Evolutionary conservation across 2,113 vertebrate genomes (phyloP), one percentile per base, ranked within the genome.

Genomic region (Cochlearius cochlearius): DNA sequence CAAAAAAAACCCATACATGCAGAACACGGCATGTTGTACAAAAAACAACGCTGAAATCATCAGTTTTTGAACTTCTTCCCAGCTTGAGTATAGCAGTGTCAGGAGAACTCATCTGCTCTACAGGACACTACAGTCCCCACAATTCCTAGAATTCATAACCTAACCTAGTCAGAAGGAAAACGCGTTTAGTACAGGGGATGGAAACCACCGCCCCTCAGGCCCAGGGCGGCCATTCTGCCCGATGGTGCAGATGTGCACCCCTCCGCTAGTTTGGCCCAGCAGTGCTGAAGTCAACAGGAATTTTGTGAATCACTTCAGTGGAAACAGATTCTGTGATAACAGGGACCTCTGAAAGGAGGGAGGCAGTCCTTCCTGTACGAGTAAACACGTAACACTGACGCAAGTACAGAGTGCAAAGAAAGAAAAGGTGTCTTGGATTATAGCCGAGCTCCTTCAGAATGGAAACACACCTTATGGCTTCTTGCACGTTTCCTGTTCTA

Each of bases 1-100:
- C 9, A 94, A 84, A 94, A 95, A 95, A 87, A 88, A 43, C 50
- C 36, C 52, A 85, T 53, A 91, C 34, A 96, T 74, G 84, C 78
- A 79, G 73, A 93, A 93, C 67, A 84, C 17, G 34, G 83, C 80
- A 94, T 69, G 91, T 85, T 36, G 45, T 55, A 95, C n/a, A 73
- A 96, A 90, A 96, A 43, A 5, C 30, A 59, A 32, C 27, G 36
- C 13, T 55, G 25, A 86, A 84, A 88, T 80, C 36, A 90, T 26
- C 38, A 52, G 9, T 56, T 50, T 92, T 53, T 67, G 11, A 84
- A 89, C 43, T 52, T 89, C 34, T 56, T 79, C 16, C 36, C 27
- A 30, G 45, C 72, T 38, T 90, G 39, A 93, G 36, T 90, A 55
- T 67, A 95, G 55, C 41, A 95, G 41, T 32, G 53, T 91, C 78